Conservation (phyloP, 2,797 vertebrate species). For the Knipowitschia caucasica region DNA sequence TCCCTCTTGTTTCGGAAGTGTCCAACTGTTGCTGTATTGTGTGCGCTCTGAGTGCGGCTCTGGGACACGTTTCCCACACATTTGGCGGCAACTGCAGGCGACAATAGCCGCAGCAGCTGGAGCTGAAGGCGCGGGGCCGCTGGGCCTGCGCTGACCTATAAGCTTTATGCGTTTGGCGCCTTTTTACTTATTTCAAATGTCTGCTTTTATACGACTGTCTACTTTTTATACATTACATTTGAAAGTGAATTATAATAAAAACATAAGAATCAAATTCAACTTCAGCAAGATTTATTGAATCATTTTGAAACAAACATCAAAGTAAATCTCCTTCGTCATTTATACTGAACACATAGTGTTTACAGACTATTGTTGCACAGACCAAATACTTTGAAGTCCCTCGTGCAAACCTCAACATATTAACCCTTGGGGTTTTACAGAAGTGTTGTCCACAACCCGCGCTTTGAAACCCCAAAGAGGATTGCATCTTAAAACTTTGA, state of each 20-base stretch:
- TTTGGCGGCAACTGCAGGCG: conserved; percentile 50
- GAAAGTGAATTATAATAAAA: conserved; percentile 7
- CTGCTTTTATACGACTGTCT: background rate
- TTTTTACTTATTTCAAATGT: conserved; percentile 18
- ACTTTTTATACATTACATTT: background rate
- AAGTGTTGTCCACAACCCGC: conserved; percentile 77
- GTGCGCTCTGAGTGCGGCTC: conserved; percentile 7
- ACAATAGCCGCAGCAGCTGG: conserved; percentile 73
- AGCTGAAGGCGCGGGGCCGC: conserved; percentile 28
- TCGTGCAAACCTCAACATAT: conserved; percentile 78
- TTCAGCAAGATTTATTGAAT: conserved; percentile 53
- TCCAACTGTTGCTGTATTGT: conserved; percentile 1
- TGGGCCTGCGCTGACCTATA: conserved; percentile 34
- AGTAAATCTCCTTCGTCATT: background rate
- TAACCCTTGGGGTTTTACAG: conserved; percentile 83
- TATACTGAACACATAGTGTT: conserved; percentile 79
- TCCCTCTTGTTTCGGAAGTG: conserved; percentile 1
- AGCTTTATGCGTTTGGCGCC: conserved; percentile 53
- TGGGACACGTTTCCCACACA: conserved; percentile 52
- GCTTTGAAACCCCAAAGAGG: conserved; percentile 79
- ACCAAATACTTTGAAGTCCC: conserved; percentile 77
- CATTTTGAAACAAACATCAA: conserved; percentile 4
- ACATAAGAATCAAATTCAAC: conserved; percentile 12
- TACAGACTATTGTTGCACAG: conserved; percentile 79
- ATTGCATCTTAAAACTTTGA: conserved; percentile 69